Evolutionary conservation across 2,113 vertebrate genomes (phyloP).

Genomic region (Coturnix japonica): DNA sequence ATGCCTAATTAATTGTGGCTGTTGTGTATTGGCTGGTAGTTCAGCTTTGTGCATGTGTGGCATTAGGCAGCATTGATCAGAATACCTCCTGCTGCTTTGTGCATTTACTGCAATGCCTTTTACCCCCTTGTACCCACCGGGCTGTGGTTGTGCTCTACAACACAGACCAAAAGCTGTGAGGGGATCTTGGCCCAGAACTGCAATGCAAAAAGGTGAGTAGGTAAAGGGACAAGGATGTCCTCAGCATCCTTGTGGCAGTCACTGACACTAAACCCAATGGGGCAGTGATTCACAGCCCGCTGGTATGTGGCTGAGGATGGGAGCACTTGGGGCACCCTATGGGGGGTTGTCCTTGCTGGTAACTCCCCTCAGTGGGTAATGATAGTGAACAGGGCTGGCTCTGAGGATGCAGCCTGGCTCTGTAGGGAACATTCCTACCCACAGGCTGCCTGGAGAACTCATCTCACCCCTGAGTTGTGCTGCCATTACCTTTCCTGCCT

Average conservation of each 20-base stretch:
- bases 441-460: background rate
- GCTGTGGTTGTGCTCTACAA: background rate
- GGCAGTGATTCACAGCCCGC: background rate
- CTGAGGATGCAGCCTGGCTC: background rate
- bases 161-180: background rate
- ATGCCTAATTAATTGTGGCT: background rate
- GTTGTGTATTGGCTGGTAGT: background rate
- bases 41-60: accelerated
- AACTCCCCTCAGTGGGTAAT: no score
- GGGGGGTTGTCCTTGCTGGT: background rate
- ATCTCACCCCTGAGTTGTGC: no score
- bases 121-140: accelerated
- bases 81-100: no score
- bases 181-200: background rate
- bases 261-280: accelerated
- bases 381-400: no score
- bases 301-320: accelerated
- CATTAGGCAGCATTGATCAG: accelerated
- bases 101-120: no score
- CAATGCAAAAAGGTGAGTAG: background rate
- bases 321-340: accelerated
- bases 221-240: background rate
- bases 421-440: background rate
- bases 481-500: background rate
- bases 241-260: no score